Base-by-base conservation (phyloP, 2,113 vertebrate species). In the Condylura cristata region DNA sequence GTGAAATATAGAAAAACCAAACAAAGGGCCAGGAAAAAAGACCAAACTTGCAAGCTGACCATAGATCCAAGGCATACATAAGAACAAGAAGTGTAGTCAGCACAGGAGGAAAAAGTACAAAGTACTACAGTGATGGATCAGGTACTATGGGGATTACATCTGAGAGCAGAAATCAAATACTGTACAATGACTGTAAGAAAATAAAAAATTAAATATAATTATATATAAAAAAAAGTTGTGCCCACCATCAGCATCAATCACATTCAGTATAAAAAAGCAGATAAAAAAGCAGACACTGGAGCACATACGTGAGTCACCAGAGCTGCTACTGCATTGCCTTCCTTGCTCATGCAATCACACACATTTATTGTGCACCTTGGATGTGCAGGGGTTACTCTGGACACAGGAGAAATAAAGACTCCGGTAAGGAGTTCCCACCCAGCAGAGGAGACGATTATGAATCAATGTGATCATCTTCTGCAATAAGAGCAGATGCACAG, bases 301-400 rank as follows among this genome's bases (percentile, higher is more conserved):
- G 8, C 17, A 12, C 24, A 32, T 13, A 39, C 18, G 34, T 2
- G 13, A 37, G 28, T 44, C 26, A 70, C 10, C 3, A 39, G 39
- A 51, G 72, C 32, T 20, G 7, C 2, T 17, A 37, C 37, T 0
- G 1, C 5, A 1, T 0, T 30, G 6, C 0, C 7, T 22, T 79
- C 22, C 26, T n/a, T 6, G 26, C 28, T 92, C 46, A 10, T 8
- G 10, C 1, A 10, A 30, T 16, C 6, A 34, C 4, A 46, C 2
- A 2, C 10, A 24, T 70, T 88, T 37, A 30, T 1, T 26, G 5
- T 0, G 1, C 5, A 63, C 18, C 81, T 34, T 39, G 5, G 16
- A 28, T 8, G 17, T 37, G 37, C 60, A 32, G 76, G 66, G 30
- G 91, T 11, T 13, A 32, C 34, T 34, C 53, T 11, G n/a, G 74